Conservation (phyloP, 2,888 invertebrate genomes). For the Scaptomyza cyrtandrae region DNA sequence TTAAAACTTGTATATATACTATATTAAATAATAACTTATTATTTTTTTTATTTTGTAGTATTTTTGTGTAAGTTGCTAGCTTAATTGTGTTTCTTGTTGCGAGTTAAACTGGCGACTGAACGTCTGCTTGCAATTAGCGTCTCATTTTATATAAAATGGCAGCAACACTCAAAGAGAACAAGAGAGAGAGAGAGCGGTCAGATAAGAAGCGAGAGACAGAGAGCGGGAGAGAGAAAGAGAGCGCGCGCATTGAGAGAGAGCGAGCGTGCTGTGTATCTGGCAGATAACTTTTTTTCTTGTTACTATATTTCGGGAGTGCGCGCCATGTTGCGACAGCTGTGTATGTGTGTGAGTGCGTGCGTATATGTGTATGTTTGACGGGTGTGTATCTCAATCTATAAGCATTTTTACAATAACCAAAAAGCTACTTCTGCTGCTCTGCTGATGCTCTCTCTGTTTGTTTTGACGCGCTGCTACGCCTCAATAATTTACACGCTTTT, state of each 20-base stretch:
- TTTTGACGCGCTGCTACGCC: constrained; percentile 60
- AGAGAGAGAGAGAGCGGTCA: background rate
- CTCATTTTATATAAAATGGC: constrained; percentile 81
- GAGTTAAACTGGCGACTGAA: constrained; percentile 86
- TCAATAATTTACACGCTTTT: constrained; percentile 60
- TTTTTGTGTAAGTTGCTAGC: constrained; percentile 17
- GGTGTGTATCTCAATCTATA: constrained; percentile 54
- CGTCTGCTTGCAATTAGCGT: constrained; percentile 86
- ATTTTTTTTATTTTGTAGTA: constrained; percentile 18
- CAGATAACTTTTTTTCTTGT: constrained; percentile 33
- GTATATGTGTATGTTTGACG: constrained; percentile 29
- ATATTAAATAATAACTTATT: constrained; percentile 26
- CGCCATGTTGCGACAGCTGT: constrained; percentile 56
- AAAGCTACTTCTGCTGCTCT: constrained; percentile 7
- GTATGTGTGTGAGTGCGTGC: background rate
- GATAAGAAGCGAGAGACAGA: constrained; percentile 18
- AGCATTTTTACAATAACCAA: constrained; percentile 51
- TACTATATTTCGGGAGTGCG: constrained; percentile 47
- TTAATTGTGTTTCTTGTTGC: constrained; percentile 52
- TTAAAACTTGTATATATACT: constrained; percentile 23
- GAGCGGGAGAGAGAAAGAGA: constrained; percentile 7
- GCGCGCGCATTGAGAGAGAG: constrained; percentile 9
- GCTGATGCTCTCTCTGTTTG: constrained; percentile 73
- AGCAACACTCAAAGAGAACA: constrained; percentile 35
- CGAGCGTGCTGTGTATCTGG: constrained; percentile 52